These are phyloP conservation scores for Geopemphigus sp. DNA, from an alignment of 1,140 invertebrate genomes.

Conservation along the genomic window DNA sequence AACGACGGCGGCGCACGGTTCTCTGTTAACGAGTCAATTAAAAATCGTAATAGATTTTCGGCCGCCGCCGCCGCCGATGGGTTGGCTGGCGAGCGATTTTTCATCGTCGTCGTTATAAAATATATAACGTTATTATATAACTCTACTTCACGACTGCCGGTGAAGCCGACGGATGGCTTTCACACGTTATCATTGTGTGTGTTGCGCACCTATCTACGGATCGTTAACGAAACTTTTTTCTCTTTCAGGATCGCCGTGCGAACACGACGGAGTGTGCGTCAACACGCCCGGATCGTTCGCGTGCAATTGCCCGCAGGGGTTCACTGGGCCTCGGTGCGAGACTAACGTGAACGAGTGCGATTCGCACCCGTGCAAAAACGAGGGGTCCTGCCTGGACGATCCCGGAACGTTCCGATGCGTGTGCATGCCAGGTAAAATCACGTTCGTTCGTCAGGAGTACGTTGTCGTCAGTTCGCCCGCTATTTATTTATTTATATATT, in stretches of 20 bases:
- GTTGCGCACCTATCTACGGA: too few relatives aligned
- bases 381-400: slow-evolving; percentile 90
- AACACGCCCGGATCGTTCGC: slow-evolving; percentile 91
- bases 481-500: too few relatives aligned
- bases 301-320: slow-evolving; percentile 88
- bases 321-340: slow-evolving; percentile 87
- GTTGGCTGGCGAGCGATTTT: slow-evolving; percentile 36
- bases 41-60: slow-evolving; percentile 47
- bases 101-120: background rate
- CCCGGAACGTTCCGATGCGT: slow-evolving; percentile 92
- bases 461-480: too few relatives aligned
- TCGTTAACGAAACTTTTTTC: slow-evolving; percentile 31
- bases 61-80: background rate
- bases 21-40: slow-evolving; percentile 47
- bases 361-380: slow-evolving; percentile 89
- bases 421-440: slow-evolving; percentile 88
- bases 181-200: slow-evolving; percentile 24
- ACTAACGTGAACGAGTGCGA: slow-evolving; percentile 93
- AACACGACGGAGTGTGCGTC: slow-evolving; percentile 89
- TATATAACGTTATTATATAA: background rate
- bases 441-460: too few relatives aligned
- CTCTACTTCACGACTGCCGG: background rate
- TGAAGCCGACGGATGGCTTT: background rate
- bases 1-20: background rate
- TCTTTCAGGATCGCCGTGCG: slow-evolving; percentile 76